phyloP scores from a whole-genome alignment of 1,140 invertebrate genomes.

The Cherax quadricarinatus region DNA sequence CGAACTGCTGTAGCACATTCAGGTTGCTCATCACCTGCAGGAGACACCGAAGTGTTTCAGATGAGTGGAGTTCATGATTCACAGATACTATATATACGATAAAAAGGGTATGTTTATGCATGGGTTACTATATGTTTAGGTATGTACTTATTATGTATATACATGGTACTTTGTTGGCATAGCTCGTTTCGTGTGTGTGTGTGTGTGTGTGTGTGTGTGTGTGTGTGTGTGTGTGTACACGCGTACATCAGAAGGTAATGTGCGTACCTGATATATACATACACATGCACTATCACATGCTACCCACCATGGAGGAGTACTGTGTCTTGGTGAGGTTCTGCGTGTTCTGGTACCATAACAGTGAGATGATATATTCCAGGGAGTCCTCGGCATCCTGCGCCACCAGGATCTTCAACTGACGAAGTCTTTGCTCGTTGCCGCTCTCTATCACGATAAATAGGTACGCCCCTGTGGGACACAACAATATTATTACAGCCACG shows the following conservation, averaged over 20 bases:
- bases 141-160: background rate
- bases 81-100: background rate
- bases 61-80: too few relatives aligned
- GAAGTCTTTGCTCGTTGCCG: constrained; percentile 47
- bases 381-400: constrained; percentile 72
- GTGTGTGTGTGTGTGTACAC: too few relatives aligned
- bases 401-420: constrained; percentile 20
- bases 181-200: too few relatives aligned
- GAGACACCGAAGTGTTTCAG: background rate
- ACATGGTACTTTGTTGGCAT: background rate
- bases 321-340: constrained; percentile 46
- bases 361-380: constrained; percentile 67
- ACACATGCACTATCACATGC: too few relatives aligned
- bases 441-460: constrained; percentile 74
- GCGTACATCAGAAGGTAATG: too few relatives aligned
- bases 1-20: constrained; percentile 72
- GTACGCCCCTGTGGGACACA: constrained; percentile 71
- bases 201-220: too few relatives aligned
- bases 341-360: constrained; percentile 68
- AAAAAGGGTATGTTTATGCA: background rate
- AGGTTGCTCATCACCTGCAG: constrained; percentile 71
- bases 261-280: too few relatives aligned
- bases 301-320: constrained; percentile 51
- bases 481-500: background rate
- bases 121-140: background rate